These are phyloP conservation scores for Neogobius melanostomus DNA, from an alignment of 2,113 vertebrate species.

Conservation along the genomic window DNA sequence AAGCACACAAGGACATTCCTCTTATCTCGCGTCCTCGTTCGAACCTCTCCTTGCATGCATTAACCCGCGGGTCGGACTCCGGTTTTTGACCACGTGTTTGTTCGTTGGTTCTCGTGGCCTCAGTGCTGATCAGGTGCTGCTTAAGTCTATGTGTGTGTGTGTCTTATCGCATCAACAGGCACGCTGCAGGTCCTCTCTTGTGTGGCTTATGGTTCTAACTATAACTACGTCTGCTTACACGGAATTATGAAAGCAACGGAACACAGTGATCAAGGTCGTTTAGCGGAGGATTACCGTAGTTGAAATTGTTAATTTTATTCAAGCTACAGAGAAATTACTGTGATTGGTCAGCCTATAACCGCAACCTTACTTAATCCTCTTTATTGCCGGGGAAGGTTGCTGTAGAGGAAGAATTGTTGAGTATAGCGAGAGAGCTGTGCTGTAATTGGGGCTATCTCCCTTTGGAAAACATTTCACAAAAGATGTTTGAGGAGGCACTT, in stretches of 20 bases:
- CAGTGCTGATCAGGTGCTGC: not conserved
- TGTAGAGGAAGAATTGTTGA: not conserved
- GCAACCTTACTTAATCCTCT: not conserved
- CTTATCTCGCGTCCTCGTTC: constrained; percentile 46
- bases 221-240: not conserved
- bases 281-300: not conserved
- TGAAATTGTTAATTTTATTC: not conserved
- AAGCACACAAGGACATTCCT: constrained; percentile 30
- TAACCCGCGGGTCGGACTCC: constrained; percentile 33
- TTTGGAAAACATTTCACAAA: too few relatives aligned
- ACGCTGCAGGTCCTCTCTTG: constrained; percentile 12
- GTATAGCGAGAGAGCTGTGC: too few relatives aligned
- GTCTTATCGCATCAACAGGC: constrained; percentile 27
- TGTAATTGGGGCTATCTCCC: too few relatives aligned
- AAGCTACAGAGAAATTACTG: not conserved
- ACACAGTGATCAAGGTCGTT: constrained; percentile 27
- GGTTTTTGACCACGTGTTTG: constrained; percentile 2
- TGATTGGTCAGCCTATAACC: not conserved
- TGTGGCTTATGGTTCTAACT: constrained; percentile 16
- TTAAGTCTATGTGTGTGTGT: constrained; percentile 8
- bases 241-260: constrained; percentile 11
- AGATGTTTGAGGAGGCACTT: too few relatives aligned
- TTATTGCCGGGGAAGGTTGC: not conserved
- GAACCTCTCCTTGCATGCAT: constrained; percentile 22
- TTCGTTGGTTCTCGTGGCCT: constrained; percentile 9